These are phyloP conservation scores for Hoplostethus atlanticus DNA, from an alignment of 2,797 vertebrate genomes.

Conservation along the genomic window DNA sequence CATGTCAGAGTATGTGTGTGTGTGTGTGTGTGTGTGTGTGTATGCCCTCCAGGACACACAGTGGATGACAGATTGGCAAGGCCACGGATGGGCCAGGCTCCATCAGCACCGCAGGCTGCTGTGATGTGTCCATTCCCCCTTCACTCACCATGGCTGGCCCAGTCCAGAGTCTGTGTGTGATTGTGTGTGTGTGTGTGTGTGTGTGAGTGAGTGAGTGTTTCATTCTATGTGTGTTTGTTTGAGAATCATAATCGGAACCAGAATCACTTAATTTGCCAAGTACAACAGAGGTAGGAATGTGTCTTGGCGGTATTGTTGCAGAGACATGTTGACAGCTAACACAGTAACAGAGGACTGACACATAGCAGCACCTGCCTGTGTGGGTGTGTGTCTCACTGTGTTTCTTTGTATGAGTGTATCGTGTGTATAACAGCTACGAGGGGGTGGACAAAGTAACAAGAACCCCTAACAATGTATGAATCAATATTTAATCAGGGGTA, in stretches of 20 bases:
- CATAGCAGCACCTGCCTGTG: conserved; percentile 9
- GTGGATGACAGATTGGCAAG: conserved; percentile 77
- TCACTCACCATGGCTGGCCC: conserved; percentile 58
- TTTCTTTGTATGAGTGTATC: neutral
- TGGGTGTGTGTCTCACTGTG: neutral
- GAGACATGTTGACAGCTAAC: conserved; percentile 20
- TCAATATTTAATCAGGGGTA: too few species aligned
- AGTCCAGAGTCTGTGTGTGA: conserved; percentile 48
- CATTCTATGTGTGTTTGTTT: conserved; percentile 35
- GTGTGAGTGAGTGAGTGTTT: conserved; percentile 29
- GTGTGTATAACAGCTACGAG: neutral
- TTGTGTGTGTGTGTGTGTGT: conserved; percentile 31
- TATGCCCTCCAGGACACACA: conserved; percentile 46
- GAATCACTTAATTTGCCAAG: conserved; percentile 59
- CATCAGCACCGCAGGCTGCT: conserved; percentile 71
- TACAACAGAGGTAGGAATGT: conserved; percentile 54
- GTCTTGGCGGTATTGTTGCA: conserved; percentile 36
- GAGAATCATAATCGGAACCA: conserved; percentile 32
- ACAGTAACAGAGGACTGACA: neutral
- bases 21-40: conserved; percentile 40
- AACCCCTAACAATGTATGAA: too few species aligned
- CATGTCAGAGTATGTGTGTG: conserved; percentile 19
- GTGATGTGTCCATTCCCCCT: conserved; percentile 68
- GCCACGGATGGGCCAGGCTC: conserved; percentile 71
- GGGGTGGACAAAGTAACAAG: too few species aligned